Percentiles rank a stretch among this genome's conserved stretches.
These are phyloP conservation scores for Autographa pulchrina DNA, from an alignment of 2,888 invertebrate species.

Conservation along the genomic window DNA sequence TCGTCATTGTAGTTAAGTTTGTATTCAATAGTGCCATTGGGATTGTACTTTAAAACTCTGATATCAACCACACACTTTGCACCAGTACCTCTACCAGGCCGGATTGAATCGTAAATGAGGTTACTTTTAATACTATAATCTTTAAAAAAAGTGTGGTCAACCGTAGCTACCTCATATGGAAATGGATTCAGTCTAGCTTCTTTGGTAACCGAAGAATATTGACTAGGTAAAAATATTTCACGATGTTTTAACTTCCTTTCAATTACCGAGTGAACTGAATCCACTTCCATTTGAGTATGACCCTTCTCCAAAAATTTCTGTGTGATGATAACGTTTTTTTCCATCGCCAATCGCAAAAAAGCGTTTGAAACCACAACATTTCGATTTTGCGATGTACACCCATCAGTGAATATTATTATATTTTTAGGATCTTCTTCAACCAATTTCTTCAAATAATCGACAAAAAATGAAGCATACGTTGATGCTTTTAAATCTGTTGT, in stretches of 20 bases:
- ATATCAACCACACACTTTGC: slow-evolving; percentile 27
- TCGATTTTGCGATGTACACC: slow-evolving; percentile 51
- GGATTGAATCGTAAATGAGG: slow-evolving; percentile 22
- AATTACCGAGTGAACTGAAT: slow-evolving; percentile 43
- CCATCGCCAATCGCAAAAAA: slow-evolving; percentile 38
- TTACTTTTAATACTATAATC: slow-evolving; percentile 30
- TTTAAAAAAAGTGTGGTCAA: slow-evolving; percentile 30
- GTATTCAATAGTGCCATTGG: slow-evolving; percentile 30
- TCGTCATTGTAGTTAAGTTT: slow-evolving; percentile 19
- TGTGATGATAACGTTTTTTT: slow-evolving; percentile 42
- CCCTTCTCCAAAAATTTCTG: slow-evolving; percentile 50
- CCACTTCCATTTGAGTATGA: slow-evolving; percentile 52
- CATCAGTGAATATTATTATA: slow-evolving; percentile 32
- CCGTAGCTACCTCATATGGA: slow-evolving; percentile 21
- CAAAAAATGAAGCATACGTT: slow-evolving; percentile 21
- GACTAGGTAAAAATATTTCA: slow-evolving; percentile 16
- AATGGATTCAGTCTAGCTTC: slow-evolving; percentile 34
- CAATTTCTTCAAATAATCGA: slow-evolving; percentile 28
- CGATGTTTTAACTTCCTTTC: slow-evolving; percentile 39
- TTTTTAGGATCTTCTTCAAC: slow-evolving; percentile 18
- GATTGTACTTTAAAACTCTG: slow-evolving; percentile 34
- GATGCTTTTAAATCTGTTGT: slow-evolving; percentile 23
- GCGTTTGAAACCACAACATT: slow-evolving; percentile 46
- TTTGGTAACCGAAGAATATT: slow-evolving; percentile 29
- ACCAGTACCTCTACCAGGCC: slow-evolving; percentile 18